Base-by-base conservation (phyloP, 1,140 invertebrate species). In the Plectrocnemia conspersa region DNA sequence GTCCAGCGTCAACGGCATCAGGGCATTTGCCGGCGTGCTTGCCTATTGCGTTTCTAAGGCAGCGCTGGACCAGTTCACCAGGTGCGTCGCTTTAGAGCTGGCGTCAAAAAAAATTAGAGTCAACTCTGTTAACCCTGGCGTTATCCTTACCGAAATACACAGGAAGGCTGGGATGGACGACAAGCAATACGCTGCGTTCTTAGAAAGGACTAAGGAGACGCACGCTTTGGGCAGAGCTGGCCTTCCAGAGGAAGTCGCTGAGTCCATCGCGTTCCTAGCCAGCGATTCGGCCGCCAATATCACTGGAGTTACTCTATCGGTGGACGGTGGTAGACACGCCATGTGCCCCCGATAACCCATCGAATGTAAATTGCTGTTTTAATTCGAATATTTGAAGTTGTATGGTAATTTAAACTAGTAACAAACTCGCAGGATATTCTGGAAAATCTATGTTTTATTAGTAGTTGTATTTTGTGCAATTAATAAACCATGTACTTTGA, bases 41-140 rank as follows among this genome's bases (percentile, higher is more conserved):
- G 82, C 89, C 0, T 97, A 97, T 65, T 88, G 86, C 62, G 82
- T 94, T 65, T 92, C 89, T 11, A 97, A 97, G 74, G 77, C 89
- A 29, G 86, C 91, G 2, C 69, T 97, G 0, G 92, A 97, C 73
- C 93, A 96, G 65, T 81, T 97, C 36, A 96, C 92, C 0, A 79
- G 85, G 60, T 92, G 88, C 64, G 75, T 81, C 9, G 85, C 87
- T n/a, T 75, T 92, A 58, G 90, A 93, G 68, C 70, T 93, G 15
- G 89, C 86, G 1, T 58, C 79, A 0, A 89, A 91, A 72, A 80
- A 86, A 58, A 84, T 96, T 0, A 72, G 92, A 57, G 89, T 93
- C 0, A 96, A 97, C 71, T 79, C 82, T 54, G 88, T 93, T 0
- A 91, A 91, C 72, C 91, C 91, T 25, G 89, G 86, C 55, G 85